These are phyloP conservation scores for Hydropsyche betteni DNA, from an alignment of 2,888 invertebrate species.

Conservation along the genomic window DNA sequence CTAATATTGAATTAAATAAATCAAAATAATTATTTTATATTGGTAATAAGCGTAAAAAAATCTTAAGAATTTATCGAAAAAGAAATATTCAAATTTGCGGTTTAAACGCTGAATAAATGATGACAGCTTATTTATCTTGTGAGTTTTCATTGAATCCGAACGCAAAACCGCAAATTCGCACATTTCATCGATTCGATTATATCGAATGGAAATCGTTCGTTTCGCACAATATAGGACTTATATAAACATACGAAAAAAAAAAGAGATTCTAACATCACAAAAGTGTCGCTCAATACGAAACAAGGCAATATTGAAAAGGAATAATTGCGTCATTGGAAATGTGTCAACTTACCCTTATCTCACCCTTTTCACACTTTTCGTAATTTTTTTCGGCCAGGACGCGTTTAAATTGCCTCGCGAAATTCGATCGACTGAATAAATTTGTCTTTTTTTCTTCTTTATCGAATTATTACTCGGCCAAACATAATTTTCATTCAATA, in stretches of 20 bases:
- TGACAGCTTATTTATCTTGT: slow-evolving; percentile 8
- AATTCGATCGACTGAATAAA: slow-evolving; percentile 7
- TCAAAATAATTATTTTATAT: too few relatives aligned
- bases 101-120: not conserved
- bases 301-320: slow-evolving; percentile 9
- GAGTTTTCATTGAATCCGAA: not conserved
- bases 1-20: too few relatives aligned
- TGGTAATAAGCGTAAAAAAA: too few relatives aligned
- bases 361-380: slow-evolving; percentile 21
- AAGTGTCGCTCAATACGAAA: not conserved
- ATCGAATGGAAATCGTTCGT: too few relatives aligned
- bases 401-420: slow-evolving; percentile 3
- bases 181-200: too few relatives aligned
- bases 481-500: too few relatives aligned
- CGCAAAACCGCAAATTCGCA: not conserved
- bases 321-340: slow-evolving; percentile 25
- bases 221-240: too few relatives aligned
- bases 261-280: not conserved
- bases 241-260: too few relatives aligned
- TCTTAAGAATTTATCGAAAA: not conserved
- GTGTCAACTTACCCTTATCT: slow-evolving; percentile 30
- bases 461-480: too few relatives aligned
- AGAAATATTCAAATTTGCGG: not conserved
- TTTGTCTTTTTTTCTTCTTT: not conserved
- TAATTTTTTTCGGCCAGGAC: not conserved